Evolutionary conservation across 2,113 vertebrate genomes (phyloP).

Genomic region (Ctenodactylus gundi): DNA sequence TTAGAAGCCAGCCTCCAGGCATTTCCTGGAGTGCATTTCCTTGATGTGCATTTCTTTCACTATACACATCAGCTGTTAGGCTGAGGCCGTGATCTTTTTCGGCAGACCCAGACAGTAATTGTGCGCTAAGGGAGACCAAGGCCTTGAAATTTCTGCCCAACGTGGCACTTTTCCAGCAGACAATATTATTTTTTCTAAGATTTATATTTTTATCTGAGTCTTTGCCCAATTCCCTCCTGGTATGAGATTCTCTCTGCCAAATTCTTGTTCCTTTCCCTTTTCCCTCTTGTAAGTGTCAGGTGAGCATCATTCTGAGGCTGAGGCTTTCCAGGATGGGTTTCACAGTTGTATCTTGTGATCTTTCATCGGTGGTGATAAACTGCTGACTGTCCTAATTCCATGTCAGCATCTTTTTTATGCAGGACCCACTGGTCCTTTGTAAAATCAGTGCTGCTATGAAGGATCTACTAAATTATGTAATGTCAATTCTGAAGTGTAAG

Average conservation of each 20-base stretch:
- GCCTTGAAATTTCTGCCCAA: background rate
- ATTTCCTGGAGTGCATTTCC: no score
- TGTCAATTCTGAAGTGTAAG: background rate
- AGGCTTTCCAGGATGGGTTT: background rate
- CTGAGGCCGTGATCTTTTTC: background rate
- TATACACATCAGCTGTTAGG: background rate
- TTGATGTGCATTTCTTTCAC: background rate
- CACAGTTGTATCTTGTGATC: background rate
- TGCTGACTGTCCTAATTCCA: background rate
- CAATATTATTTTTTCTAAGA: background rate
- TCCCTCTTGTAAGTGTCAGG: background rate
- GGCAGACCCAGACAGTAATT: background rate
- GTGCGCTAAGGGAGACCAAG: background rate
- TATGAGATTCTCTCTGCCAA: background rate
- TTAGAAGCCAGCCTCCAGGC: no score
- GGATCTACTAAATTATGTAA: background rate
- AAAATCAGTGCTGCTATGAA: background rate
- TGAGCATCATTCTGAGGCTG: background rate
- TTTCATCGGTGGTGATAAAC: background rate
- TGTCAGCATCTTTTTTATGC: background rate
- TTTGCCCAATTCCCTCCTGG: background rate
- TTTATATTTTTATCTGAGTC: background rate
- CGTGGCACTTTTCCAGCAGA: background rate
- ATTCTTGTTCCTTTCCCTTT: background rate
- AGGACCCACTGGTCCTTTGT: background rate